phyloP scores from a whole-genome alignment of 1,140 invertebrate genomes.

The Anastatus disparis region DNA sequence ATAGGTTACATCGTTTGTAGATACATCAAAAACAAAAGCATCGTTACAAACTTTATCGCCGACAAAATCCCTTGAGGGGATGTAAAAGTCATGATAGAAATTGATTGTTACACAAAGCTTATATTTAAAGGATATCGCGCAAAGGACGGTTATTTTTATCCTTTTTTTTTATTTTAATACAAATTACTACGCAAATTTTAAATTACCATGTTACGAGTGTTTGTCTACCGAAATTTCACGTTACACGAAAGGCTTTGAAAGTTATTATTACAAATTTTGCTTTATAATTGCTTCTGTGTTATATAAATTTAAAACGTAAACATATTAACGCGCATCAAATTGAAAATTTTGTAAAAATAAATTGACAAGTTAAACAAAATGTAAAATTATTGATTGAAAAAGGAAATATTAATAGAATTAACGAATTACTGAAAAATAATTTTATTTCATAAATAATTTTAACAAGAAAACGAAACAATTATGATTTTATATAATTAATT shows the following conservation, averaged over 20 bases:
- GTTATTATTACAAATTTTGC: slow-evolving; percentile 31
- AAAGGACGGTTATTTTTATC: background rate
- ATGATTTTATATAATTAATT: no score
- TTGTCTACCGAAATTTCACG: background rate
- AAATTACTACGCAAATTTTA: slow-evolving; percentile 24
- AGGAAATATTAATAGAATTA: no score
- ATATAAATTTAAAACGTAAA: no score
- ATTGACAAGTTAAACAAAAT: no score
- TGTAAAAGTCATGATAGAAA: slow-evolving; percentile 26
- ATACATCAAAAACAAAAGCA: background rate
- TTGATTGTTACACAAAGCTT: slow-evolving; percentile 32
- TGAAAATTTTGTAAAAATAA: no score
- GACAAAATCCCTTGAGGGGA: background rate
- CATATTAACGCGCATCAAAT: no score
- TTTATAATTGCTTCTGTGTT: slow-evolving; percentile 16
- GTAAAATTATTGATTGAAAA: no score
- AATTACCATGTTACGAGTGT: background rate
- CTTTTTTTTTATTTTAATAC: background rate
- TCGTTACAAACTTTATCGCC: background rate
- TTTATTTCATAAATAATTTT: no score
- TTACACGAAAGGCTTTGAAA: slow-evolving; percentile 25
- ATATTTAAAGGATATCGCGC: background rate
- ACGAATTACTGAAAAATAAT: no score
- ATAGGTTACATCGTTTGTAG: slow-evolving; percentile 19
- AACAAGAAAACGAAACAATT: no score